A percentile compares a stretch with the other conserved stretches of the same genome.
Evolutionary conservation across 2,888 invertebrate genomes (phyloP).

Genomic region (Dryococelus australis): DNA sequence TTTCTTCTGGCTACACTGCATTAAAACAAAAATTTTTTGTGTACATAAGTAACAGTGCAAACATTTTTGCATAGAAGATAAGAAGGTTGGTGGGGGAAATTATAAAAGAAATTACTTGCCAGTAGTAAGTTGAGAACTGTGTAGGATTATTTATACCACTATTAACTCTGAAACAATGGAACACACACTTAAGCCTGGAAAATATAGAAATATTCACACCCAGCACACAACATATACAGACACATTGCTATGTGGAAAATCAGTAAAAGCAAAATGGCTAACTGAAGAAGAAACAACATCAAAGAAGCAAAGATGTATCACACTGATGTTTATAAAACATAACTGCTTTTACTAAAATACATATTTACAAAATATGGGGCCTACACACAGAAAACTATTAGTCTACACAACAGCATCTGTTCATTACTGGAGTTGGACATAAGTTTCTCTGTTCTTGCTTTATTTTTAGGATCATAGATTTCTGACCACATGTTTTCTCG

Average conservation of each 20-base stretch:
- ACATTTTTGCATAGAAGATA: background rate
- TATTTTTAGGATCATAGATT: no score
- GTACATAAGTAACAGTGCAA: background rate
- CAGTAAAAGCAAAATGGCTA: background rate
- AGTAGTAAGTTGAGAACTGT: background rate
- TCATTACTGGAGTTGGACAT: no score
- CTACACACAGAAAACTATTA: no score
- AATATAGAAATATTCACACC: background rate
- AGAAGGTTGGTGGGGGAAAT: background rate
- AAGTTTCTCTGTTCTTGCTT: no score
- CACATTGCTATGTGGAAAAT: background rate
- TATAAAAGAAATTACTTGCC: background rate
- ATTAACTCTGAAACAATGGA: conserved; percentile 7
- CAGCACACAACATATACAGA: background rate
- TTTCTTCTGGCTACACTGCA: conserved; percentile 1
- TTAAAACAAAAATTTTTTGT: background rate
- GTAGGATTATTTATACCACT: background rate
- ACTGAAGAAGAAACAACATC: background rate
- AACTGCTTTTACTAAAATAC: no score
- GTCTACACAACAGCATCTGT: no score
- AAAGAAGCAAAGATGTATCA: no score
- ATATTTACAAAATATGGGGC: no score
- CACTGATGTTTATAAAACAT: no score
- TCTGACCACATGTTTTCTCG: no score
- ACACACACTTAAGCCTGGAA: background rate